These are phyloP conservation scores for Leucophenga montana DNA, from an alignment of 2,888 invertebrate species.

Conservation along the genomic window DNA sequence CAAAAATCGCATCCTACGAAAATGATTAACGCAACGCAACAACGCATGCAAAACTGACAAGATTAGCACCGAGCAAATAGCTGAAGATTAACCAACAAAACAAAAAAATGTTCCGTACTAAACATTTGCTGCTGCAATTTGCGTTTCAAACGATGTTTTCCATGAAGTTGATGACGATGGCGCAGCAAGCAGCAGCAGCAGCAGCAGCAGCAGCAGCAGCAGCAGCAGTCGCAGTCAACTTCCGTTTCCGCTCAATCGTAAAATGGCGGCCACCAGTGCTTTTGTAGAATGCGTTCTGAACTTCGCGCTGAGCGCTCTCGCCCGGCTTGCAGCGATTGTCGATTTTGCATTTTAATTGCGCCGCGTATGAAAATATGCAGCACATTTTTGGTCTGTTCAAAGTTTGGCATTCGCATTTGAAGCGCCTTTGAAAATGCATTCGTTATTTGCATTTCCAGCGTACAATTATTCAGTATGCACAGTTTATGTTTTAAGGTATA, in stretches of 20 bases:
- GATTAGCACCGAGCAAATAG: too few relatives aligned
- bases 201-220: neutral
- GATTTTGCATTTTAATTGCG: slow-evolving; percentile 67
- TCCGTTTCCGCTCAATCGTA: neutral
- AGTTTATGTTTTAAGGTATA: neutral
- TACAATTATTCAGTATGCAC: neutral
- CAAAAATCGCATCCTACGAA: too few relatives aligned
- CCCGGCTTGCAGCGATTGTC: slow-evolving; percentile 46
- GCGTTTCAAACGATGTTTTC: slow-evolving; percentile 48
- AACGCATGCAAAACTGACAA: too few relatives aligned
- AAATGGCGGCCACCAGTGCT: slow-evolving; percentile 55
- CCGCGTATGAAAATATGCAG: slow-evolving; percentile 59
- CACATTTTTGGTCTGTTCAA: slow-evolving; percentile 33
- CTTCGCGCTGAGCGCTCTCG: neutral
- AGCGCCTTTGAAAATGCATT: slow-evolving; percentile 51
- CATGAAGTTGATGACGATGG: too few relatives aligned
- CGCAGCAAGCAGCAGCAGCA: too few relatives aligned
- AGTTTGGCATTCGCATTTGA: neutral
- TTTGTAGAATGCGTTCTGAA: neutral
- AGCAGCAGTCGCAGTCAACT: slow-evolving; percentile 7
- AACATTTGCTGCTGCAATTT: slow-evolving; percentile 36
- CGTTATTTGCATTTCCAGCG: slow-evolving; percentile 60
- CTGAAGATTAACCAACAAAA: neutral
- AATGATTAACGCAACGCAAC: too few relatives aligned
- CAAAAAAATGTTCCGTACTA: too few relatives aligned